phyloP scores from a whole-genome alignment of 1,140 invertebrate genomes.

The Akabosia matsudoensis region DNA sequence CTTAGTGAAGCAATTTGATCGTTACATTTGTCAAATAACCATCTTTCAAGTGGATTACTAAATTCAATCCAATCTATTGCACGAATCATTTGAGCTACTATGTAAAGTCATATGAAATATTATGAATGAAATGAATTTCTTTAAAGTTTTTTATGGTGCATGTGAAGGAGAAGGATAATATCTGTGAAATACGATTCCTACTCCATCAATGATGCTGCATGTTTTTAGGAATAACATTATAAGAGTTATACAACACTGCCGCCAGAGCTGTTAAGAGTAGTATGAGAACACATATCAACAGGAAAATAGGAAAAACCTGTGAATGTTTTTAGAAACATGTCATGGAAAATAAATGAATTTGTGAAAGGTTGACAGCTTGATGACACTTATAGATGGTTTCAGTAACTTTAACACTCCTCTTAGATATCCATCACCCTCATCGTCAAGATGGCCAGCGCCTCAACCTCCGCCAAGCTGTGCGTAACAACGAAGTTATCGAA shows the following conservation, averaged over 20 bases:
- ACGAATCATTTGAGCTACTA: not conserved
- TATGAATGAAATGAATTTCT: not conserved
- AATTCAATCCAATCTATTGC: constrained; percentile 32
- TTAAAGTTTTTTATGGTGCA: not conserved
- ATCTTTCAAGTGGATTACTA: constrained; percentile 41
- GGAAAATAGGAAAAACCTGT: constrained; percentile 29
- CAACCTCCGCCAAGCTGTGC: not conserved
- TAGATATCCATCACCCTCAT: constrained; percentile 18
- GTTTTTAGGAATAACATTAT: not conserved
- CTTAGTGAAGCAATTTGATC: no score
- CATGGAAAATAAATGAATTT: constrained; percentile 46
- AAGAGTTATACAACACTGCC: not conserved
- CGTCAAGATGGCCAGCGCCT: not conserved
- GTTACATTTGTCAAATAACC: constrained; percentile 40
- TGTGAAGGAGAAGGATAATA: no score
- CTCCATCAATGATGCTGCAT: no score
- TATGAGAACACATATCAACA: not conserved
- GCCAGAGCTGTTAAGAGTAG: not conserved
- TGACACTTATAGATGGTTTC: constrained; percentile 46
- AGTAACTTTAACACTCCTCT: constrained; percentile 12
- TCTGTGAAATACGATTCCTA: no score
- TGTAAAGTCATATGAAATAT: not conserved
- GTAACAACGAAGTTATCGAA: not conserved
- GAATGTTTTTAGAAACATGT: constrained; percentile 44
- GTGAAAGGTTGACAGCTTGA: constrained; percentile 42